Evolutionary conservation across 2,888 invertebrate genomes (phyloP), one percentile per base, ranked within the genome.

Genomic region (Litoditis marina): DNA sequence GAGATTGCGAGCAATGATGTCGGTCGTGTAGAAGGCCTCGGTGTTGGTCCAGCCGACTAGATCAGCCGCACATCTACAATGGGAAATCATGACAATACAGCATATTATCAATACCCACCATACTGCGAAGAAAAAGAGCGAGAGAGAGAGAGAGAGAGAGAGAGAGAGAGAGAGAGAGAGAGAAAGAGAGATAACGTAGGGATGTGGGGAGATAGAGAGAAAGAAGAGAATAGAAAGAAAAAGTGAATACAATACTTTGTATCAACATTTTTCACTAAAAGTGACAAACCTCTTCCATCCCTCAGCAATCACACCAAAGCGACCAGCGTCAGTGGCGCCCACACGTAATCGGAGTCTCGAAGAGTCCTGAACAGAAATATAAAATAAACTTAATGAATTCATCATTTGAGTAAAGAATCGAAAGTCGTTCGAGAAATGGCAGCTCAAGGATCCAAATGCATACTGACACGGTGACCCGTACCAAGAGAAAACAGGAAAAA

Each of bases 291-390:
- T 30, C 16, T 54, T 57, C 46, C 51, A 63, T 54, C 69, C 69
- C 30, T 72, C 68, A 4, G 49, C 28, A 2, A 72, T 59, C 19
- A 69, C 68, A 27, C 68, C 69, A 22, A 66, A 62, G 13, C 72
- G 54, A 34, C 72, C 68, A 6, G 34, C 19, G 27, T 58, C 60
- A 5, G 49, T 30, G 13, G 68, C 67, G 11, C 72, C 72, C 42
- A 70, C 58, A 13, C 68, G 56, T 42, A 70, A 55, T 13, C 63
- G 60, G 2, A 73, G 51, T 31, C 63, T 66, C 5, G 68, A 68
- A 19, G 56, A 63, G 25, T 65, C 63, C 63, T 68, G 30, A 30
- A 51, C 19, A 31, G 7, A 36, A 47, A 19, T 5, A 55, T 8
- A 56, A n/a, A 31, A 39, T 28, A 19, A 22, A 28, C 36, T 57